These are phyloP conservation scores for Porites cylindrica DNA, from an alignment of 92 coral and sea anemone genomes.

Conservation along the genomic window DNA sequence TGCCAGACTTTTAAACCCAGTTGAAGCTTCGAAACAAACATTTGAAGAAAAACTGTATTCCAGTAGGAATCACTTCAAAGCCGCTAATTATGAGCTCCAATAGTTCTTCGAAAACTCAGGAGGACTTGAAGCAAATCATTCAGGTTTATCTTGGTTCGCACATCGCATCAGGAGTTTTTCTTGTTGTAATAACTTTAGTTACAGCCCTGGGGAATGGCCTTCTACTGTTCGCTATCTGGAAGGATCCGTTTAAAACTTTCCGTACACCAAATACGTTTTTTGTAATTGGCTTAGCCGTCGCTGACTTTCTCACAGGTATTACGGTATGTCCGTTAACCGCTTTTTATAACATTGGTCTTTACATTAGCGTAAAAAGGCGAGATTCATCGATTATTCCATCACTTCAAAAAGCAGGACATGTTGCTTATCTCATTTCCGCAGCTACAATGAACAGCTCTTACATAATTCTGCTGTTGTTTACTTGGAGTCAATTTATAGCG, in stretches of 20 bases:
- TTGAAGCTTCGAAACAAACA: not conserved
- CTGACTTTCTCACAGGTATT: constrained; percentile 66
- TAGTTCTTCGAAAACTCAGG: not conserved
- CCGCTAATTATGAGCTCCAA: too few species aligned
- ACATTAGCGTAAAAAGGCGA: not conserved
- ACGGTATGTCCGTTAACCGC: constrained; percentile 50
- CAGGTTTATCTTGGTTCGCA: not conserved
- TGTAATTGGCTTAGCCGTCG: constrained; percentile 60
- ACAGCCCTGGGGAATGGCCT: constrained; percentile 65
- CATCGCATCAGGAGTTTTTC: constrained; percentile 45
- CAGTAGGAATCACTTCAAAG: not conserved
- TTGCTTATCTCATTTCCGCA: not conserved
- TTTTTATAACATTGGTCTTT: not conserved
- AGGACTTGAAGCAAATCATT: not conserved
- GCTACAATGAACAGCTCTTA: constrained; percentile 43
- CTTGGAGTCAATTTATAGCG: constrained; percentile 42
- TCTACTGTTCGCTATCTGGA: constrained; percentile 67
- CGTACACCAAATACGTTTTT: constrained; percentile 64
- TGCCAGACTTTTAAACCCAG: not conserved
- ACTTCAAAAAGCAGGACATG: not conserved
- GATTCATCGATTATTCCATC: not conserved
- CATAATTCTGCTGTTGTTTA: constrained; percentile 25
- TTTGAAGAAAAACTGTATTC: not conserved
- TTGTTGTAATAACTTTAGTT: constrained; percentile 26
- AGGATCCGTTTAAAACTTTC: constrained; percentile 58